Evolutionary conservation across 1,140 invertebrate genomes (phyloP), one percentile per base, ranked within the genome.

Genomic region (Melitaea cinxia): DNA sequence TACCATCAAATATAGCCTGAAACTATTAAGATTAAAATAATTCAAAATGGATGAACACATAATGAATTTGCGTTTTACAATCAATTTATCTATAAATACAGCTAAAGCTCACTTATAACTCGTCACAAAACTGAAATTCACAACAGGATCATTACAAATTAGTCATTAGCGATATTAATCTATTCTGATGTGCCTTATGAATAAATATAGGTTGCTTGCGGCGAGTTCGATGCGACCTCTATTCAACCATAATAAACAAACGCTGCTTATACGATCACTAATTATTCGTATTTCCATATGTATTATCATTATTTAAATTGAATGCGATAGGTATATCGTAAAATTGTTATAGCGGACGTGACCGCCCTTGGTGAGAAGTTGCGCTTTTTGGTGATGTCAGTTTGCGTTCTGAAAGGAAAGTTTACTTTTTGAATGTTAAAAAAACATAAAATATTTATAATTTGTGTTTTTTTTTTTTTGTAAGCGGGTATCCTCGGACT

Each of bases 171-270:
- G 28, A 17, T 15, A 61, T 53, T 23, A 61, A 53, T 61, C 50
- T 61, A 53, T 61, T 47, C 42, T 33, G 56, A 49, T 53, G 35
- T n/a, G 28, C 45, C 19, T 49, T 23, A 58, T 65, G 63, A 52
- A 66, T 66, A 66, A 59, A 54, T 50, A 55, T 59, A 52, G 55
- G 64, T 59, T 49, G 14, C 47, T 50, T 17, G 50, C 17, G 55
- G 63, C 63, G 24, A 28, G 63, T 12, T 2, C 33, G 47, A 33
- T 12, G 54, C 49, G 37, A 15, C 45, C 50, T 47, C 47, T 55
- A 54, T 66, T 54, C 39, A 39, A 50, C 56, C 49, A 50, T 59
- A 66, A 66, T 66, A 66, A 66, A 66, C 64, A 58, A 35, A 37
- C 47, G 39, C 35, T 33, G 55, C 19, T 21, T 35, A 54, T 45